phyloP scores from a whole-genome alignment of 2,888 invertebrate species.

The Chydorus sphaericus region DNA sequence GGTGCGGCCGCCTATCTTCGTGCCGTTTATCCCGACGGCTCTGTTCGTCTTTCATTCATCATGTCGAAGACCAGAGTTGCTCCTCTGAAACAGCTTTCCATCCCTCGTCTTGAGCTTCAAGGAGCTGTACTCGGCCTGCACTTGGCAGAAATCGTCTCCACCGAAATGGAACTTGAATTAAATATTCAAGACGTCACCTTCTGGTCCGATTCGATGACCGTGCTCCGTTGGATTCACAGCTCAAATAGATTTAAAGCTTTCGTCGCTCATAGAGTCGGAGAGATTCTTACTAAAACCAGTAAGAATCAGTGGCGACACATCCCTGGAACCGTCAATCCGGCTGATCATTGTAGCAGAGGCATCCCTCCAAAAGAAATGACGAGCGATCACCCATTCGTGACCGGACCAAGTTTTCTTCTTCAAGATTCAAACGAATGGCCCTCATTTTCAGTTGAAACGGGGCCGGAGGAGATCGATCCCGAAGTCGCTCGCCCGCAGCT shows the following conservation, averaged over 20 bases:
- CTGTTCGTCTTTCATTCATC: not conserved
- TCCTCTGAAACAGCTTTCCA: conserved; percentile 2
- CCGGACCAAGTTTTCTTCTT: not conserved
- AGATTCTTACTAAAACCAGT: not conserved
- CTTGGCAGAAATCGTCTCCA: not conserved
- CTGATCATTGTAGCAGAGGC: not conserved
- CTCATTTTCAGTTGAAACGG: not conserved
- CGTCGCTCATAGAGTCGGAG: not conserved
- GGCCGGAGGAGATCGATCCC: not conserved
- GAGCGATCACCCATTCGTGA: not conserved
- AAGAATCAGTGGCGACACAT: not conserved
- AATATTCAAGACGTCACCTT: conserved; percentile 2
- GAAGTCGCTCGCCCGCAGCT: not conserved
- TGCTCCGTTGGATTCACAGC: conserved; percentile 18
- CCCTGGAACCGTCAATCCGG: not conserved
- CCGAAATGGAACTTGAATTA: conserved; percentile 6
- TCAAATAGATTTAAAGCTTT: not conserved
- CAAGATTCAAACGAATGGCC: not conserved
- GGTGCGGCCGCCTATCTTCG: conserved; percentile 15
- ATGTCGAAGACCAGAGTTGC: conserved; percentile 4
- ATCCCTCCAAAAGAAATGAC: not conserved
- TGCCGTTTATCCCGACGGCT: not conserved
- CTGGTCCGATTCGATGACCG: conserved; percentile 19
- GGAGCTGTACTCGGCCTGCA: conserved; percentile 2
- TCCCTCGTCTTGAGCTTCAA: conserved; percentile 9